Conservation (phyloP, 2,888 invertebrate genomes). For the Lysandra coridon region DNA sequence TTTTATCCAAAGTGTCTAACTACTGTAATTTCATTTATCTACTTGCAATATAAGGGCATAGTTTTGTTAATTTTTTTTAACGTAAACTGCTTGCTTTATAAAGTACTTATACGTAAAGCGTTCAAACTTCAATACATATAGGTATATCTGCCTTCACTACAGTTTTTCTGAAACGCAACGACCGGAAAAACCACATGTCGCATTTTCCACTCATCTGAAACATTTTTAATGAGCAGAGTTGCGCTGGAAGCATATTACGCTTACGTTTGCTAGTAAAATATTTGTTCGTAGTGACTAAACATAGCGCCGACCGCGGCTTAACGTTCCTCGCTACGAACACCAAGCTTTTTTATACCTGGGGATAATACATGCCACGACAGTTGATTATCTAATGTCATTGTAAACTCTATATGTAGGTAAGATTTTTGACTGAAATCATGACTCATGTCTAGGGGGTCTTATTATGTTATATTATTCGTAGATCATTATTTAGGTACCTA, state of each 20-base stretch:
- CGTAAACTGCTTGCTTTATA: neutral
- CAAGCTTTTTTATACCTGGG: slow-evolving; percentile 32
- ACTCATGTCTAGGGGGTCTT: too few relatives aligned
- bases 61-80: neutral
- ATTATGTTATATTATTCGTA: too few relatives aligned
- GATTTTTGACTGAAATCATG: too few relatives aligned
- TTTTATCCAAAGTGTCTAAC: too few relatives aligned
- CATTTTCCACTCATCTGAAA: slow-evolving; percentile 7
- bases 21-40: neutral
- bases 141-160: neutral
- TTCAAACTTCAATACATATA: too few relatives aligned
- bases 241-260: slow-evolving; percentile 21
- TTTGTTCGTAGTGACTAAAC: slow-evolving; percentile 42
- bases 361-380: neutral
- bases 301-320: slow-evolving; percentile 37
- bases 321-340: slow-evolving; percentile 36
- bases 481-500: too few relatives aligned
- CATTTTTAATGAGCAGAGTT: slow-evolving; percentile 15
- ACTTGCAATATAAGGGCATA: neutral
- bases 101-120: neutral
- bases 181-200: neutral
- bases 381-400: too few relatives aligned
- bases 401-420: too few relatives aligned
- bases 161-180: neutral
- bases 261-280: slow-evolving; percentile 37